Conservation (phyloP, 1,140 invertebrate species). For the Epicauta chinensis region DNA sequence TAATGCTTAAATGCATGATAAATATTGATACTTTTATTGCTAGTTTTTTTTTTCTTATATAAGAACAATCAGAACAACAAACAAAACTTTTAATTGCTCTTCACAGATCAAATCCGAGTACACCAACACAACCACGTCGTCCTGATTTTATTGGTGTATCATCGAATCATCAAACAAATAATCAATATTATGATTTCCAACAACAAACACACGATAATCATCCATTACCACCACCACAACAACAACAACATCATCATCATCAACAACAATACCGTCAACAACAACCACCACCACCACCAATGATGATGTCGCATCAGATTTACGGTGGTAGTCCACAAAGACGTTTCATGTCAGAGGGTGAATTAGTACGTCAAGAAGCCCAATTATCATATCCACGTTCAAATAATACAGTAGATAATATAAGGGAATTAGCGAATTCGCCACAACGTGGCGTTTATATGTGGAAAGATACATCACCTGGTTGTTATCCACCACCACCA, state of each 20-base stretch:
- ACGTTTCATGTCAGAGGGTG: slow-evolving; percentile 78
- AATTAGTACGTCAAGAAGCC: slow-evolving; percentile 64
- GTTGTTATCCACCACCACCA: slow-evolving; percentile 31
- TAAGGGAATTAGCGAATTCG: slow-evolving; percentile 72
- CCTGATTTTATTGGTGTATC: slow-evolving; percentile 78
- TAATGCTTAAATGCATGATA: too few relatives aligned
- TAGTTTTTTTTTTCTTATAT: too few relatives aligned
- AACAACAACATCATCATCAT: too few relatives aligned
- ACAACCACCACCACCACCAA: slow-evolving; percentile 39
- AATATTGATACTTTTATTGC: too few relatives aligned
- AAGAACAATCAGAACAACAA: neutral
- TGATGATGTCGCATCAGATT: slow-evolving; percentile 24
- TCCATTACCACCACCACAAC: too few relatives aligned
- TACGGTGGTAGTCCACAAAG: slow-evolving; percentile 65
- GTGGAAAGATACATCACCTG: slow-evolving; percentile 71
- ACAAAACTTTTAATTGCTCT: slow-evolving; percentile 18
- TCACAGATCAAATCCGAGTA: slow-evolving; percentile 79
- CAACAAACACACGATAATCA: slow-evolving; percentile 1
- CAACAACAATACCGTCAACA: neutral
- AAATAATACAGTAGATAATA: slow-evolving; percentile 59
- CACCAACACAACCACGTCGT: slow-evolving; percentile 76
- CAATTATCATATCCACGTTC: slow-evolving; percentile 50
- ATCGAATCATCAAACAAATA: slow-evolving; percentile 34
- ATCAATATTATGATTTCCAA: slow-evolving; percentile 41
- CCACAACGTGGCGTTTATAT: slow-evolving; percentile 77